Percentiles rank a stretch among this genome's conserved stretches.
These are phyloP conservation scores for Antedon mediterranea DNA, from an alignment of 53 echinoderm and acorn worm genomes.

Conservation along the genomic window DNA sequence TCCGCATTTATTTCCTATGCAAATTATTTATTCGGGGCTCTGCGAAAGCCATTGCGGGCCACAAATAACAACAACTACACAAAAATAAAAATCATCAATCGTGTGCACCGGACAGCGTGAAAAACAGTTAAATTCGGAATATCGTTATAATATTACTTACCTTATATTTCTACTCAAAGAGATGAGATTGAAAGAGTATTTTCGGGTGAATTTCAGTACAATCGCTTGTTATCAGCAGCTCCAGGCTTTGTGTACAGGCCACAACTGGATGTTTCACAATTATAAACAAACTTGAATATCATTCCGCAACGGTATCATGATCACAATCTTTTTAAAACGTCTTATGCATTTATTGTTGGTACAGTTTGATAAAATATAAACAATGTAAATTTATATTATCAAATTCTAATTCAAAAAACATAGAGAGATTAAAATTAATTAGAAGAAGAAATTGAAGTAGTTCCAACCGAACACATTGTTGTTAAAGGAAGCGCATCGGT, in stretches of 20 bases:
- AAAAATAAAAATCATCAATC: neutral
- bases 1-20: conserved; percentile 1
- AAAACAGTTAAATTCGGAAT: neutral
- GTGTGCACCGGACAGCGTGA: neutral
- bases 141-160: neutral
- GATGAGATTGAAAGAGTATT: neutral
- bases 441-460: neutral
- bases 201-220: neutral
- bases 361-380: neutral
- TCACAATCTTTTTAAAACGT: no score
- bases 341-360: neutral
- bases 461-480: neutral
- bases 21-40: conserved; percentile 1
- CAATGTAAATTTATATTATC: neutral
- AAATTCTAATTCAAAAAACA: neutral
- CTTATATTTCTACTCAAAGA: neutral
- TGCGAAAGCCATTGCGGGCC: neutral
- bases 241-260: neutral
- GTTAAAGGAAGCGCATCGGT: neutral
- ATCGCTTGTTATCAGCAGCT: neutral
- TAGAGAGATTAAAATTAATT: neutral
- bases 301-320: neutral
- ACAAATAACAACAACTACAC: neutral
- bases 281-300: neutral
- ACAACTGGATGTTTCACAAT: neutral